phyloP scores from a whole-genome alignment of 2,888 invertebrate genomes.

The Epirrhoe alternata region DNA sequence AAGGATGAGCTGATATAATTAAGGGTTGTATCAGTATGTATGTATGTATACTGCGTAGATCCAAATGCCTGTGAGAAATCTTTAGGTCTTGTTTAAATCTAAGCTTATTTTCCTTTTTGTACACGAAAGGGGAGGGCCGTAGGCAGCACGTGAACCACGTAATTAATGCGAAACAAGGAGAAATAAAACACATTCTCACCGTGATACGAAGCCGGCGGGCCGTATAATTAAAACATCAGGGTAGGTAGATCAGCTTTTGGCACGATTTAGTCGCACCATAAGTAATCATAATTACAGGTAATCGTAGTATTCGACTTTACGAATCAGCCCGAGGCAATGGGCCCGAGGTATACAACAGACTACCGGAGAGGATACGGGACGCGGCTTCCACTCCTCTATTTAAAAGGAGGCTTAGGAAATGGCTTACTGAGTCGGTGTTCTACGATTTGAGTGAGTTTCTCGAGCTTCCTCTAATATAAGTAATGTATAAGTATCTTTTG shows the following conservation, averaged over 20 bases:
- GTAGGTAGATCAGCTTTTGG: conserved; percentile 10
- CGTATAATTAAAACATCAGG: conserved; percentile 72
- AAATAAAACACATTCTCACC: conserved; percentile 67
- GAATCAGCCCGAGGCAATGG: too few species aligned
- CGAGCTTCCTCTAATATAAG: too few species aligned
- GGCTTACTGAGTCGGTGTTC: too few species aligned
- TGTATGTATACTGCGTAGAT: conserved; percentile 13
- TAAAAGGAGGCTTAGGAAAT: too few species aligned
- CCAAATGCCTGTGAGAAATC: conserved; percentile 33
- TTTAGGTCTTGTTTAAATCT: conserved; percentile 55
- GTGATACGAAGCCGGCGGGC: conserved; percentile 59
- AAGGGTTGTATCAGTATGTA: too few species aligned
- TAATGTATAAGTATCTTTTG: too few species aligned
- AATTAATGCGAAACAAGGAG: conserved; percentile 74
- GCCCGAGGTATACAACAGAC: too few species aligned
- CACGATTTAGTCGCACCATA: conserved; percentile 1
- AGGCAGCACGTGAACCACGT: conserved; percentile 55
- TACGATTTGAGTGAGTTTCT: too few species aligned
- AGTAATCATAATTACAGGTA: background rate
- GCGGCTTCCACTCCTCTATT: too few species aligned
- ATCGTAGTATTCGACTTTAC: too few species aligned
- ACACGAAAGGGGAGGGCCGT: conserved; percentile 61
- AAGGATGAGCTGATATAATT: conserved; percentile 3
- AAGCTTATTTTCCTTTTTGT: conserved; percentile 60
- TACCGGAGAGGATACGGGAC: too few species aligned